Evolutionary conservation across 2,113 vertebrate genomes (phyloP), one percentile per base, ranked within the genome.

Genomic region (Corvus moneduloides): DNA sequence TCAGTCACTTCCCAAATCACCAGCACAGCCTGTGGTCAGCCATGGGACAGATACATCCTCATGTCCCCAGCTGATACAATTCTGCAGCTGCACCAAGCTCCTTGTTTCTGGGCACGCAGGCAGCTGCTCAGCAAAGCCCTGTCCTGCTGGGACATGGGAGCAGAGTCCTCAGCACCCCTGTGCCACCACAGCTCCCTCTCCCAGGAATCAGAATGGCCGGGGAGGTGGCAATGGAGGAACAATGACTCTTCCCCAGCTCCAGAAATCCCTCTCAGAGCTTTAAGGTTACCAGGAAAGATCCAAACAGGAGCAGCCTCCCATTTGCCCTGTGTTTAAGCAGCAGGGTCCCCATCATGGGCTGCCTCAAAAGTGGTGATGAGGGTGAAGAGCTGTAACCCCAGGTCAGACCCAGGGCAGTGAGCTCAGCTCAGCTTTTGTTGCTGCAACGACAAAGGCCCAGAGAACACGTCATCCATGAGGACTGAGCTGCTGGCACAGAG

Each of bases 181-280:
- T 44, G 30, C 10, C 63, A 79, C 35, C 48, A 72, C 4, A 2
- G 35, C 7, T 71, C 41, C 71, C 44, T 61, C 72, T 37, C 46
- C 33, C 62, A 64, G 22, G 15, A 35, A 69, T 2, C 8, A 22
- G 13, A 82, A 91, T 1, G 6, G 48, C 33, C 82, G 39, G 10
- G 21, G 13, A 74, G 18, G 4, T 13, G 39, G 43, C 13, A 67
- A 9, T 1, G 1, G 74, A 81, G 10, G 12, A 89, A 39, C 1
- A 1, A 23, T 0, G 0, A 46, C 26, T 32, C 19, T 11, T 48
- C 28, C 11, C 10, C 49, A 74, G 33, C 10, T 43, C 66, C 22
- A 19, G 21, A 63, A 61, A 71, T 16, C 35, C 58, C 54, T 37
- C 24, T 52, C 12, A 5, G 54, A 68, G 63, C 62, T 86, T 79